Conservation (phyloP, 2,888 invertebrate genomes). For the Acanthosepion esculentum region DNA sequence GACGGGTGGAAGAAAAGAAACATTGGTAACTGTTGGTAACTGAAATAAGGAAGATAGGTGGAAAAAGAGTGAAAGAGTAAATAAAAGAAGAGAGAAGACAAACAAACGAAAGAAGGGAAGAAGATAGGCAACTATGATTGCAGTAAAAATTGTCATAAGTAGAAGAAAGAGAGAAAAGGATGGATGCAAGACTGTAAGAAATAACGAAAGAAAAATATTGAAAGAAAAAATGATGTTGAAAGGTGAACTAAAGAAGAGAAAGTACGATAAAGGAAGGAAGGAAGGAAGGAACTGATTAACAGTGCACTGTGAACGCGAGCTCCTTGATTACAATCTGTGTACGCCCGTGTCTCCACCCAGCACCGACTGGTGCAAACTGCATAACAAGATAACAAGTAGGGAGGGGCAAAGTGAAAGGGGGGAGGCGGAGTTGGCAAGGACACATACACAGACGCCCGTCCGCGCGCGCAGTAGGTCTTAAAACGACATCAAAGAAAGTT, state of each 20-base stretch:
- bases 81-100: too few species aligned
- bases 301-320: not conserved
- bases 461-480: not conserved
- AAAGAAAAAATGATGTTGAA: too few species aligned
- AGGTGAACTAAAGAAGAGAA: too few species aligned
- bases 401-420: not conserved
- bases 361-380: constrained; percentile 16
- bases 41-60: too few species aligned
- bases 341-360: not conserved
- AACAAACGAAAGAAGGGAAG: too few species aligned
- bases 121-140: too few species aligned
- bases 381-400: not conserved
- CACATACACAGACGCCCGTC: not conserved
- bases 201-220: too few species aligned
- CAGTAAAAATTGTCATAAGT: too few species aligned
- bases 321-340: not conserved
- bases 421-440: not conserved
- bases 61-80: too few species aligned
- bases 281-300: not conserved
- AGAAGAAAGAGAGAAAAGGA: too few species aligned
- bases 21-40: too few species aligned
- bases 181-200: too few species aligned
- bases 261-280: not conserved
- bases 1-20: not conserved
- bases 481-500: not conserved